Evolutionary conservation across 2,113 vertebrate genomes (phyloP).

Genomic region (Mustelus asterias): DNA sequence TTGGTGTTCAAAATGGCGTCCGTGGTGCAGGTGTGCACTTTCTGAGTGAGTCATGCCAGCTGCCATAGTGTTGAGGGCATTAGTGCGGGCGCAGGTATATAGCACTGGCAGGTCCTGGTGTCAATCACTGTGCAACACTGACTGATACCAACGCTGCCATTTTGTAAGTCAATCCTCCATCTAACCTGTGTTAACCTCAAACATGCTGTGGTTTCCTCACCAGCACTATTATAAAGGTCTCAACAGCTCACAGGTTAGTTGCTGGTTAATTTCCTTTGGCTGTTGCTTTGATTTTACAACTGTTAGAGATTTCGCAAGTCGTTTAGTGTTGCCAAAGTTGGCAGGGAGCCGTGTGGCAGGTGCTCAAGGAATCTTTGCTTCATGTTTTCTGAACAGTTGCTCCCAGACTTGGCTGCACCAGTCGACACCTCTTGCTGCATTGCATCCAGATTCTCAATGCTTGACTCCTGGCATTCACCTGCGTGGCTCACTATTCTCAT

Average conservation of each 20-base stretch:
- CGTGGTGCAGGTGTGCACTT: neutral
- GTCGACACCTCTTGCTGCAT: too few species aligned
- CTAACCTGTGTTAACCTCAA: neutral
- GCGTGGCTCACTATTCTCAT: too few species aligned
- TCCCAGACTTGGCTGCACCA: neutral
- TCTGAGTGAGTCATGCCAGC: neutral
- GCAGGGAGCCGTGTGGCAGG: neutral
- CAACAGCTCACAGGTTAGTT: neutral
- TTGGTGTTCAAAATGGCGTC: neutral
- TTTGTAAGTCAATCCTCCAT: neutral
- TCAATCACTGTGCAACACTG: neutral
- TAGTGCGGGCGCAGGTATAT: too few species aligned
- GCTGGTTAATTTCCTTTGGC: neutral
- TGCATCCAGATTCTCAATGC: too few species aligned
- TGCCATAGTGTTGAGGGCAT: neutral
- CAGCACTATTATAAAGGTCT: neutral
- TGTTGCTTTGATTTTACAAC: neutral
- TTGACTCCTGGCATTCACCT: too few species aligned
- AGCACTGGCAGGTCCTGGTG: neutral
- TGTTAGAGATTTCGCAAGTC: neutral
- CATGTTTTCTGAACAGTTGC: neutral
- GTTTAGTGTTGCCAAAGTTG: neutral
- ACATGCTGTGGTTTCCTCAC: neutral
- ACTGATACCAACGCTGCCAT: neutral
- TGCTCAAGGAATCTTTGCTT: neutral